A percentile compares a stretch with the other conserved stretches of the same genome.
Evolutionary conservation across 2,113 vertebrate species (phyloP).

Genomic region (Festucalex cinctus): DNA sequence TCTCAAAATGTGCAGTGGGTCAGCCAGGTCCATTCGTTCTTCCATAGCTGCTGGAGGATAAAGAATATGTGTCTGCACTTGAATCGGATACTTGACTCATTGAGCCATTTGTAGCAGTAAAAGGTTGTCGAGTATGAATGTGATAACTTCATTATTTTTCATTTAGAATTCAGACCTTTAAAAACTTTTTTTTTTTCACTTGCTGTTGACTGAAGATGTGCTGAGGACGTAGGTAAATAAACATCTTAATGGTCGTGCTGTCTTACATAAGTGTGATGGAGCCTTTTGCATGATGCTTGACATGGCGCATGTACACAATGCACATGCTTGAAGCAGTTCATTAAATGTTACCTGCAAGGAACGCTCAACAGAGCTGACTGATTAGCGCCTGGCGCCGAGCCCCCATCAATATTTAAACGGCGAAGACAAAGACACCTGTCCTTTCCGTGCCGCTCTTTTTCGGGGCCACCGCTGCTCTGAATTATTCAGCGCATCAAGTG

Average conservation of each 20-base stretch:
- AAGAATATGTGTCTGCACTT: too few species aligned
- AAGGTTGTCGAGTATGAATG: too few species aligned
- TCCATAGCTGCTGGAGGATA: not conserved
- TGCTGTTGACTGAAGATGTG: too few species aligned
- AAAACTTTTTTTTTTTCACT: too few species aligned
- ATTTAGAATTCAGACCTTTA: too few species aligned
- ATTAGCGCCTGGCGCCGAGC: conserved; percentile 58
- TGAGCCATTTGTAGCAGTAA: too few species aligned
- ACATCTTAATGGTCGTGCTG: too few species aligned
- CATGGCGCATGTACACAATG: not conserved
- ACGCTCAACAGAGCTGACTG: conserved; percentile 44
- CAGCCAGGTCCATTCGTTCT: not conserved
- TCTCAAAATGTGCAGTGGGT: not conserved
- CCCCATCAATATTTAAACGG: conserved; percentile 70
- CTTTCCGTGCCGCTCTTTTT: conserved; percentile 52
- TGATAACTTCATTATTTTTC: too few species aligned
- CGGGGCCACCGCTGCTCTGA: conserved; percentile 37
- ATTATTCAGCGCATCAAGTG: conserved; percentile 69
- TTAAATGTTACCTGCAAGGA: conserved; percentile 14
- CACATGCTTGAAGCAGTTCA: not conserved
- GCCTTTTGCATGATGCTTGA: not conserved
- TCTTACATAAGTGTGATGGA: not conserved
- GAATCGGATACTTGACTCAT: too few species aligned
- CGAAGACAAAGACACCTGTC: conserved; percentile 31
- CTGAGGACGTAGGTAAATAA: too few species aligned